Base-by-base conservation (phyloP, 2,888 invertebrate genomes). In the Euplexia lucipara region DNA sequence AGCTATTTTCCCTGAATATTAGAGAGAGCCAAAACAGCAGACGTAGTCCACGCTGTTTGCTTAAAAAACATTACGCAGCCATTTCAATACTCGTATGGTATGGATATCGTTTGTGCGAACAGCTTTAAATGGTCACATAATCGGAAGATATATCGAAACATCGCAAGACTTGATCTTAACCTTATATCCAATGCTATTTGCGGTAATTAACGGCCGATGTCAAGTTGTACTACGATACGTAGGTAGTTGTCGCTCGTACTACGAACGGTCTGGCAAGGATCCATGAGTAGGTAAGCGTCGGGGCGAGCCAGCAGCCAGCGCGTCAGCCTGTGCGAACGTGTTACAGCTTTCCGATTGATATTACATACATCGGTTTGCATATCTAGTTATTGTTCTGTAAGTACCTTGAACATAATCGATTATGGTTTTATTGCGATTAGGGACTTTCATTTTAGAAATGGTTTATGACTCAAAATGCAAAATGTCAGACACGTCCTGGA, bases 191-290 rank as follows among this genome's bases (percentile, higher is more conserved):
- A 42, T 65, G 58, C 54, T 70, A 65, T 70, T 70, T 75, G 66
- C 42, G 79, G 78, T 75, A 73, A 70, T 81, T 78, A 77, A 75
- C 77, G 74, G 64, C 45, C 48, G 54, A 68, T 65, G 75, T 71
- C 72, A 71, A 58, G 65, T 54, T 48, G 54, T 67, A 69, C 41
- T 56, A 60, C 47, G 42, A 42, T 61, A 65, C 49, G 58, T 78
- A 65, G 68, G 59, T 79, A 73, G 66, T 58, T 57, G 63, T 60
- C 61, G 75, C 71, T 81, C 75, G 75, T 79, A 82, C 70, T 81
- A 76, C 79, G 48, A 59, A 78, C 77, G 72, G 84, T 84, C 91
- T 93, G 93, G 93, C 93, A 92, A 83, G 85, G 84, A 82, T 92
- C 93, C 92, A 92, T 85, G 86, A 86, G 85, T 83, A 84, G 86